Conservation (phyloP, 92 coral and sea anemone species). For the Bergia puertoricense region DNA sequence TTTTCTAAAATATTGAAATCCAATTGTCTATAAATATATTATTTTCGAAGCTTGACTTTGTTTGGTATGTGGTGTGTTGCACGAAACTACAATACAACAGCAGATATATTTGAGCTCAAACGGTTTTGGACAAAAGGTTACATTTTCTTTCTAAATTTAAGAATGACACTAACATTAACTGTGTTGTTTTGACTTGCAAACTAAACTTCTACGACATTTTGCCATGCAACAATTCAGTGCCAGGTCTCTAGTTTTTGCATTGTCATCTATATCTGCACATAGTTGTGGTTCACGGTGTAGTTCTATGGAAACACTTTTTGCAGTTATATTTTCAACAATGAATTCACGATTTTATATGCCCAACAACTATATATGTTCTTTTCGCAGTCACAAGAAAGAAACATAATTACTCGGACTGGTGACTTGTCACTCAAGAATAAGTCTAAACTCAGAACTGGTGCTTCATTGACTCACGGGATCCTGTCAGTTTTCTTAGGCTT, state of each 20-base stretch:
- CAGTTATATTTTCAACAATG: neutral
- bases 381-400: neutral
- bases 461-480: no score
- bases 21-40: neutral
- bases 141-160: no score
- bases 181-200: neutral
- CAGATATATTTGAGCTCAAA: no score
- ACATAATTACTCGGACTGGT: neutral
- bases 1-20: neutral
- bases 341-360: neutral
- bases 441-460: neutral
- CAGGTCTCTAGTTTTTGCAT: neutral
- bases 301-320: neutral
- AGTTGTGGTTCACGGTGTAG: neutral
- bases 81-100: no score
- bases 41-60: neutral
- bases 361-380: neutral
- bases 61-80: no score
- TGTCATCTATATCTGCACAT: neutral
- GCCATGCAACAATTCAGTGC: neutral
- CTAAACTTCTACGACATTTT: neutral
- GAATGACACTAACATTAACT: neutral
- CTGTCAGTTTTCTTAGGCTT: neutral
- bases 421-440: neutral
- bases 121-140: no score